Base-by-base conservation (phyloP, 64 coral and sea anemone genomes). In the Astreopora myriophthalma region DNA sequence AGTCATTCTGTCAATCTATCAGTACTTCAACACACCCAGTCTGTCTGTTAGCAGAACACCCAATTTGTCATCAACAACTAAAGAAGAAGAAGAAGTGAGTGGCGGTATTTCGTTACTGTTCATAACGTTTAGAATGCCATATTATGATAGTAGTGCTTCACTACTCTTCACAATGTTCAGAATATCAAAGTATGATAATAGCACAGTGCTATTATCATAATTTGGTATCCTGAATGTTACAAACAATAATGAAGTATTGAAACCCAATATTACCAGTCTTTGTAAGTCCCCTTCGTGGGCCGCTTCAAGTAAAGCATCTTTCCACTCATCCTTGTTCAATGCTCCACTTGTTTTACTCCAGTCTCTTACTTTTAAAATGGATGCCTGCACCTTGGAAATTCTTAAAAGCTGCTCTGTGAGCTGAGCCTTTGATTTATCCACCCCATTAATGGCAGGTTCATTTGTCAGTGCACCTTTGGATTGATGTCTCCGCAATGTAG, bases 291-390 rank as follows among this genome's bases (percentile, higher is more conserved):
- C 95, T 9, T 66, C 76, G 55, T 94, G 71, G 33, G 91, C 79
- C 51, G 95, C 87, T 14, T 63, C 63, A 16, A 97, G 29, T 17
- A 97, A 77, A 24, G n/a, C 25, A 37, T 74, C 33, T 69, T 48
- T 90, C 61, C 87, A 86, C 16, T 97, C 73, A n/a, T 86, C 73
- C 29, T 23, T 48, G 55, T 33, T 40, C 3, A 22, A 38, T 12
- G 38, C 55, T 4, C 74, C 79, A 34, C 48, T 71, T 14, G 36
- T 87, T 42, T 69, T 52, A 32, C 89, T 87, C 95, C 95, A 97
- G 48, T 94, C 42, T 24, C 79, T 74, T 20, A 97, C 95, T 79
- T 84, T 97, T 0, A 87, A 93, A 51, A 97, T 90, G 23, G 91
- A 89, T 57, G 93, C 77, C 55, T 87, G 81, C 20, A 85, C 57